A percentile compares a stretch with the other conserved stretches of the same genome.
Evolutionary conservation across 2,888 invertebrate genomes (phyloP).

Genomic region (Xestia ashworthii): DNA sequence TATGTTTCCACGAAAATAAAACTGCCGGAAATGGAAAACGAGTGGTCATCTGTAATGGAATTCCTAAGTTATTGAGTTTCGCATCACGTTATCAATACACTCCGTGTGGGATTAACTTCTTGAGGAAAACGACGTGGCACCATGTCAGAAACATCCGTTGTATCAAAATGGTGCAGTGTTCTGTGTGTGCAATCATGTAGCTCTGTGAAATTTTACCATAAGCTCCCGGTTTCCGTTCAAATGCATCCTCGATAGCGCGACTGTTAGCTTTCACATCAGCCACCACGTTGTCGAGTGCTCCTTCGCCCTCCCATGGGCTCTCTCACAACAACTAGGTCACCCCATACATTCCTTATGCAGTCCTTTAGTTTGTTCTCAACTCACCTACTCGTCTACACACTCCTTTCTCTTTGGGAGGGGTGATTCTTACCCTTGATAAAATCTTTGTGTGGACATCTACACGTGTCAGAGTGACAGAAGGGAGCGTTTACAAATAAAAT

Average conservation of each 20-base stretch:
- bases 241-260: constrained; percentile 59
- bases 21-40: constrained; percentile 44
- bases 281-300: constrained; percentile 53
- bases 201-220: constrained; percentile 40
- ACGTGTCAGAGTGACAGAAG: constrained; percentile 10
- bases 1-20: constrained; percentile 26
- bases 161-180: constrained; percentile 35
- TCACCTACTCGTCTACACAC: constrained; percentile 33
- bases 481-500: constrained; percentile 7
- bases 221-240: constrained; percentile 55
- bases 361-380: constrained; percentile 57
- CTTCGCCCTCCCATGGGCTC: constrained; percentile 61
- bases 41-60: constrained; percentile 52
- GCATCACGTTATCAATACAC: constrained; percentile 60
- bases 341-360: constrained; percentile 61
- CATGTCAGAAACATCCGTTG: constrained; percentile 38
- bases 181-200: constrained; percentile 30
- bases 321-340: constrained; percentile 64
- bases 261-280: constrained; percentile 65
- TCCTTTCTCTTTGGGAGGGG: constrained; percentile 17
- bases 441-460: constrained; percentile 18
- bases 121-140: constrained; percentile 25
- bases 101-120: constrained; percentile 35
- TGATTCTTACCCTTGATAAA: constrained; percentile 34
- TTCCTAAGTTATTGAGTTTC: constrained; percentile 51